Evolutionary conservation across 2,797 vertebrate genomes (phyloP), one percentile per base, ranked within the genome.

Genomic region (Phrynocephalus forsythii): DNA sequence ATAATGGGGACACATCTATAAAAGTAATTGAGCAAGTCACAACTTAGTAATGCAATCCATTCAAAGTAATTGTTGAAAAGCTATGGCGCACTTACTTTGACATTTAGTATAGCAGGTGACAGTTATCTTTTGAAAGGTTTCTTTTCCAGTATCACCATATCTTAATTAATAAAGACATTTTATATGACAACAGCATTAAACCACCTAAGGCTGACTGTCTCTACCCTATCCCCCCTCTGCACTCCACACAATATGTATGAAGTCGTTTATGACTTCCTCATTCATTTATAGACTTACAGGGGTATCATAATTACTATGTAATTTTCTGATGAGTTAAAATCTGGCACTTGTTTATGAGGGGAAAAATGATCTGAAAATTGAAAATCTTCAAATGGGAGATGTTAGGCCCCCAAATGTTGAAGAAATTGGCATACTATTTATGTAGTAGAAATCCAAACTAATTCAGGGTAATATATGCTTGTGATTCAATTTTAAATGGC

Each of bases 91-190:
- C 11, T 79, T 88, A 26, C 30, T 38, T 90, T 72, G 33, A 30
- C 44, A 82, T 3, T 81, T 77, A 4, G 56, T 28, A 48, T 7
- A 82, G 33, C 3, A 86, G 50, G 84, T 83, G 69, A 60, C 6
- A 5, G 7, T 79, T 90, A 79, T 44, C 38, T 84, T 82, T 26
- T n/a, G 63, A 78, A 10, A 48, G 52, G 72, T 13, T 87, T 81
- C 26, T 75, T 2, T 15, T 85, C 0, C 1, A 69, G 48, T 60
- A 87, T 83, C 60, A 86, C 69, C 72, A 44, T 75, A 24, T 92
- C 1, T 88, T 86, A 72, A 91, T 90, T 89, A 90, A 89, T 28
- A 77, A 91, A 77, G 20, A 77, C 38, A 5, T 8, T 24, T 73
- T 68, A 44, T 3, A 3, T 10, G 86, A 13, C 6, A 78, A 22